Evolutionary conservation across 2,888 invertebrate species (phyloP).

Genomic region (Stictocephala bisonia): DNA sequence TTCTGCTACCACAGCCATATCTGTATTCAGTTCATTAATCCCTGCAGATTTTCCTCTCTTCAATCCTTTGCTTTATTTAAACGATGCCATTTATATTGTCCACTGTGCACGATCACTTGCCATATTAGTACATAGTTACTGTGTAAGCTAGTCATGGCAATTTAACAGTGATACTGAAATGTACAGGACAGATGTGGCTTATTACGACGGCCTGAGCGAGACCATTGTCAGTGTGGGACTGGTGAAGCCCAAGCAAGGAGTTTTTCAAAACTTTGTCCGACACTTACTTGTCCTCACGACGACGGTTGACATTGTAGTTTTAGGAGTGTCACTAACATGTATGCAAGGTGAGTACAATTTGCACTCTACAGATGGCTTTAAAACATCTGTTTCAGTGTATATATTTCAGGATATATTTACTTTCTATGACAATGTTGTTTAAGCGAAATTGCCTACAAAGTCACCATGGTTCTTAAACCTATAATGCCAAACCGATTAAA

Average conservation of each 20-base stretch:
- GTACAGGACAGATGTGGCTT: conserved; percentile 89
- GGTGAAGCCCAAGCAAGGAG: conserved; percentile 86
- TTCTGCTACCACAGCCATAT: too few relatives aligned
- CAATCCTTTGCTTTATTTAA: too few relatives aligned
- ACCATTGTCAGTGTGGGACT: conserved; percentile 94
- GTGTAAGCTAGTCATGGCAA: background rate
- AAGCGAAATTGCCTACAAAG: too few relatives aligned
- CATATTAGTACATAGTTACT: background rate
- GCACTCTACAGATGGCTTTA: too few relatives aligned
- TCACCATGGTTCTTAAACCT: too few relatives aligned
- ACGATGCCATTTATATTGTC: conserved; percentile 5
- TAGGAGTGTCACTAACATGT: conserved; percentile 74
- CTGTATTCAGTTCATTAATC: too few relatives aligned
- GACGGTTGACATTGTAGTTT: conserved; percentile 91
- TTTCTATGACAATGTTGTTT: too few relatives aligned
- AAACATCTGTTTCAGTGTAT: background rate
- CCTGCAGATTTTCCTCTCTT: too few relatives aligned
- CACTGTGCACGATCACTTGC: conserved; percentile 7
- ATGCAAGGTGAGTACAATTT: conserved; percentile 44
- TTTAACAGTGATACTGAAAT: background rate
- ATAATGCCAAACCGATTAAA: too few relatives aligned
- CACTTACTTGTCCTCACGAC: conserved; percentile 93
- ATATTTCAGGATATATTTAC: too few relatives aligned
- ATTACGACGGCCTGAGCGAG: conserved; percentile 95
- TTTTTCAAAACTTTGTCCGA: conserved; percentile 91